Evolutionary conservation across 2,113 vertebrate species (phyloP).

Genomic region (Zootoca vivipara): DNA sequence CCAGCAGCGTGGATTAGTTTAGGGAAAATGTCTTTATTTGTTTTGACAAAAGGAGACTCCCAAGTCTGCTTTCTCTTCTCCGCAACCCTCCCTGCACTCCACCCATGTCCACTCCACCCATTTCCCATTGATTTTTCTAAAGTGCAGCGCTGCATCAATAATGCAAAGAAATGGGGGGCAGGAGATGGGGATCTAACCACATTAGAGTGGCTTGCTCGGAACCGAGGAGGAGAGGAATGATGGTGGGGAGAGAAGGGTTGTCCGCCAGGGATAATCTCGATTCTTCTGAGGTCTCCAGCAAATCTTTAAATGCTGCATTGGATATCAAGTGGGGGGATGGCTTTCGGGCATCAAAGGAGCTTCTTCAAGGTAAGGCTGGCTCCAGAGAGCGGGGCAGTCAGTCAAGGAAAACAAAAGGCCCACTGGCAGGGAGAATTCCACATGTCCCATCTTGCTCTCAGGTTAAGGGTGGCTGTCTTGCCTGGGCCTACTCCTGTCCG

Average conservation of each 20-base stretch:
- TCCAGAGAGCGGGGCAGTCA: no score
- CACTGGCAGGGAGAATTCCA: neutral
- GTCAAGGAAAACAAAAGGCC: neutral
- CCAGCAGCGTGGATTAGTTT: slow-evolving; percentile 56
- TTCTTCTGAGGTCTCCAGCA: neutral
- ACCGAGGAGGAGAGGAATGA: neutral
- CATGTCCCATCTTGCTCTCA: neutral
- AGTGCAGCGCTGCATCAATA: slow-evolving; percentile 72
- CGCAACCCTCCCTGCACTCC: neutral
- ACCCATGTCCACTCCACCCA: slow-evolving; percentile 53
- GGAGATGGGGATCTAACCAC: slow-evolving; percentile 51
- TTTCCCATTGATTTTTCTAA: slow-evolving; percentile 72
- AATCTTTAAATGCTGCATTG: neutral
- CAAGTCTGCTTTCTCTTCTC: slow-evolving; percentile 34
- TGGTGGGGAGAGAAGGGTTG: neutral
- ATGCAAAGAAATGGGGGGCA: slow-evolving; percentile 53
- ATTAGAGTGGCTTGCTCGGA: slow-evolving; percentile 46
- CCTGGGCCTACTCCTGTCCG: no score
- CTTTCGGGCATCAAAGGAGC: neutral
- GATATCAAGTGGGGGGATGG: no score
- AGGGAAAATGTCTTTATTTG: slow-evolving; percentile 60
- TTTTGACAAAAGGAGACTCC: slow-evolving; percentile 61
- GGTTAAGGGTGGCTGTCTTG: neutral
- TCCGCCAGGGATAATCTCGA: neutral
- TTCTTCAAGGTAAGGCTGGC: neutral